These are phyloP conservation scores for Cranoglanis bouderius DNA, from an alignment of 2,113 vertebrate species.

Conservation along the genomic window DNA sequence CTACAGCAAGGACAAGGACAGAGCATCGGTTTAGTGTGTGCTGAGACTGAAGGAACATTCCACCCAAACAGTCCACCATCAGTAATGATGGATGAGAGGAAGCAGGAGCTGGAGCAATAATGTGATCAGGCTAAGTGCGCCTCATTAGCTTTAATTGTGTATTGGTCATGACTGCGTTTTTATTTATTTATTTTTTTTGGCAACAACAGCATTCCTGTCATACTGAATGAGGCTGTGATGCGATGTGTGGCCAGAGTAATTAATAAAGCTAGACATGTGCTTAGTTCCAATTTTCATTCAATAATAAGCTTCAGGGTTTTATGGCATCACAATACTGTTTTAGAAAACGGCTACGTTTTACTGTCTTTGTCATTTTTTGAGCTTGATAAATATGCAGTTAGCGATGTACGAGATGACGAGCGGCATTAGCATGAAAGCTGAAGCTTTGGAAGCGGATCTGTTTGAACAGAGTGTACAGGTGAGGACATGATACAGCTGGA, in stretches of 20 bases:
- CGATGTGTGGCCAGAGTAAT: neutral
- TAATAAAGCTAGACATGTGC: neutral
- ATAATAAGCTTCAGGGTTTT: too few relatives aligned
- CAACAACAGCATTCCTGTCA: neutral
- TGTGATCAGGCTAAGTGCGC: conserved; percentile 19
- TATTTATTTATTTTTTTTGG: neutral
- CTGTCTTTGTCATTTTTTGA: neutral
- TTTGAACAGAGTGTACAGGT: neutral
- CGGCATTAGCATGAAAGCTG: neutral
- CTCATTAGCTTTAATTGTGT: neutral
- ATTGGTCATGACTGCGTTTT: neutral
- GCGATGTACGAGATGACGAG: neutral
- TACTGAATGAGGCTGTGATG: neutral
- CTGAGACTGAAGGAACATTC: conserved; percentile 9
- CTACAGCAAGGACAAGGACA: conserved; percentile 56
- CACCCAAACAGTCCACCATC: conserved; percentile 4
- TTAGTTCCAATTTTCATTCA: neutral
- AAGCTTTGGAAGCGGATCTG: neutral
- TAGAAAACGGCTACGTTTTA: neutral
- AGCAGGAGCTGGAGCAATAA: conserved; percentile 1
- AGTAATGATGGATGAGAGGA: conserved; percentile 48
- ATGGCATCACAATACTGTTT: neutral
- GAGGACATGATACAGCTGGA: neutral
- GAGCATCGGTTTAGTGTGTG: conserved; percentile 29
- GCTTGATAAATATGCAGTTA: neutral